phyloP scores from a whole-genome alignment of 2,888 invertebrate species.

The Chaetoderma sp. region DNA sequence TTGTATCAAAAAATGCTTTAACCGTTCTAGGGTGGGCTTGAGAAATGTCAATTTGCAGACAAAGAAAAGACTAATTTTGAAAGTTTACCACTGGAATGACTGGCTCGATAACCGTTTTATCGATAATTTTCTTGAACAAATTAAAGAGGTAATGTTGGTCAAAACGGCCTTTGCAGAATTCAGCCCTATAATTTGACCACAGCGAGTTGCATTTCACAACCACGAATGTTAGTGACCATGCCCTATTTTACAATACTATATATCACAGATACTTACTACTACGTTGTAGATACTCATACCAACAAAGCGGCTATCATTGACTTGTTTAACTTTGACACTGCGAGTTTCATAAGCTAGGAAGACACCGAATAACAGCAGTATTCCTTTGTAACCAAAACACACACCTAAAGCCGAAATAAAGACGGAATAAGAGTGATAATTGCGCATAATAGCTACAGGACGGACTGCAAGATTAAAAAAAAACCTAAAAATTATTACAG shows the following conservation, averaged over 20 bases:
- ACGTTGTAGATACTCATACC: conserved; percentile 99
- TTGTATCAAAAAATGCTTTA: no score
- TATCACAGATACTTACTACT: conserved; percentile 74
- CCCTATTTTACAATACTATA: neutral
- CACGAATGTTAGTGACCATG: neutral
- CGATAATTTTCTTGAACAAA: no score
- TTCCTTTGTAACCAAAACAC: conserved; percentile 95
- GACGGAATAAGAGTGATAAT: neutral
- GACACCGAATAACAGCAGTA: conserved; percentile 95
- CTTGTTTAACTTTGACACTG: conserved; percentile 92
- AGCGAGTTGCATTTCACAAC: neutral
- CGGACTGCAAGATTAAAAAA: neutral
- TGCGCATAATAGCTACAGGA: neutral
- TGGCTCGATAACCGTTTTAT: no score
- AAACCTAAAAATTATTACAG: neutral
- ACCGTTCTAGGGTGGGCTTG: no score
- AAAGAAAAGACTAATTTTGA: no score
- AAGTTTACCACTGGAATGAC: no score
- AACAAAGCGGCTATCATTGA: conserved; percentile 98
- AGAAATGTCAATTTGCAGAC: no score
- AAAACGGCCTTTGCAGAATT: no score
- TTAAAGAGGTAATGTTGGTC: no score
- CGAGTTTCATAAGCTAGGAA: conserved; percentile 98
- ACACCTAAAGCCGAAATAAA: conserved; percentile 77
- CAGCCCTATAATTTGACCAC: neutral